Conservation (phyloP, 2,888 invertebrate genomes). For the Cataglyphis albicans region DNA sequence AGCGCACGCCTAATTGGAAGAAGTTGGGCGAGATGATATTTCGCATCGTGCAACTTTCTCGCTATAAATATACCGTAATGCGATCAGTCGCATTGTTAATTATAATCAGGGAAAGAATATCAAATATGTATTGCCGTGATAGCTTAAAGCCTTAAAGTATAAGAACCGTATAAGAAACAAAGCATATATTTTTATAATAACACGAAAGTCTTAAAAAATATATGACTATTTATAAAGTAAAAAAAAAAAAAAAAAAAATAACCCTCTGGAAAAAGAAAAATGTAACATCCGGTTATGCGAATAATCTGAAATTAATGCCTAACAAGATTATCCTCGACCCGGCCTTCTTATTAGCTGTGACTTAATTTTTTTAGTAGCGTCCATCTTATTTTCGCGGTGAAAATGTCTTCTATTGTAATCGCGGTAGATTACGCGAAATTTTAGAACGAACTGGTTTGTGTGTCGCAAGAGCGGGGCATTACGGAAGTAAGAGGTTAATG, state of each 20-base stretch:
- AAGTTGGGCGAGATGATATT: constrained; percentile 36
- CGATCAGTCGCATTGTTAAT: constrained; percentile 41
- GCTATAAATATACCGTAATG: constrained; percentile 35
- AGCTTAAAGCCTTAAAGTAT: neutral
- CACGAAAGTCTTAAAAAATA: neutral
- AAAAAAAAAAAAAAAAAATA: neutral
- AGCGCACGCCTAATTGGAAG: constrained; percentile 41
- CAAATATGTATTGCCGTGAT: neutral
- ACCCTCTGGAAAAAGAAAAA: neutral
- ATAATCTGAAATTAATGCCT: neutral
- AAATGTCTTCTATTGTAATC: constrained; percentile 2
- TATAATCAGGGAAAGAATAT: constrained; percentile 16
- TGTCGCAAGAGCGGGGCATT: neutral
- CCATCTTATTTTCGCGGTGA: neutral
- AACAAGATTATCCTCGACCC: neutral
- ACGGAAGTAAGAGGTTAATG: constrained; percentile 31
- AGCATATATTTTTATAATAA: neutral
- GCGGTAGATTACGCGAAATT: constrained; percentile 2
- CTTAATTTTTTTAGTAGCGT: constrained; percentile 1
- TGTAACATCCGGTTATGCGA: neutral
- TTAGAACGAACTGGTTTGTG: constrained; percentile 17
- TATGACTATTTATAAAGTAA: neutral
- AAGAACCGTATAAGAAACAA: neutral
- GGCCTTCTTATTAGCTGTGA: neutral
- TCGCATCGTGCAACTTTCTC: constrained; percentile 31